Evolutionary conservation across 2,888 invertebrate genomes (phyloP).

Genomic region (Agrochola macilenta): DNA sequence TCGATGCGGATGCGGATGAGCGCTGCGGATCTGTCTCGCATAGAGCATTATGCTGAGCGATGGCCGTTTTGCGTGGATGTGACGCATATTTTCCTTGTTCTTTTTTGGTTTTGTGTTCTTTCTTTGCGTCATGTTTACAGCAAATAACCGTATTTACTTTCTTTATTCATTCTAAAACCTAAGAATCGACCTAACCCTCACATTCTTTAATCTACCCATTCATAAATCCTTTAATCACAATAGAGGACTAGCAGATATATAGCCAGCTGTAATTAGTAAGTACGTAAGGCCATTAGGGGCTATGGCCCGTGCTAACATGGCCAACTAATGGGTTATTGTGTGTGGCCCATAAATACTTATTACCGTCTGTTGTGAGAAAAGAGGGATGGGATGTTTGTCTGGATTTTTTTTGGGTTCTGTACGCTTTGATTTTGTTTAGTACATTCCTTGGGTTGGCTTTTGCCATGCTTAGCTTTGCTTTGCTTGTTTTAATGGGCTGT

Average conservation of each 20-base stretch:
- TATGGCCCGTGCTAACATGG: slow-evolving; percentile 72
- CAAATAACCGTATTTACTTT: no score
- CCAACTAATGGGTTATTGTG: slow-evolving; percentile 81
- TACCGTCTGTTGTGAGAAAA: slow-evolving; percentile 69
- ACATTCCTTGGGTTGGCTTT: not conserved
- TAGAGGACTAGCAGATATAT: slow-evolving; percentile 48
- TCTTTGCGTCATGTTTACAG: no score
- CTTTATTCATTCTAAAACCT: not conserved
- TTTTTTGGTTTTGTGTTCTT: no score
- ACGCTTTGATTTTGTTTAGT: not conserved
- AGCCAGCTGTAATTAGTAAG: slow-evolving; percentile 65
- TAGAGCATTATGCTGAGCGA: no score
- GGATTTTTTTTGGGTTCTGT: slow-evolving; percentile 52
- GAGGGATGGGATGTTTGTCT: slow-evolving; percentile 30
- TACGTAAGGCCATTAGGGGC: slow-evolving; percentile 68
- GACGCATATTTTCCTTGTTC: no score
- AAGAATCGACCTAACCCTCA: not conserved
- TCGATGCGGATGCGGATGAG: no score
- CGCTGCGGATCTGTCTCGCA: no score
- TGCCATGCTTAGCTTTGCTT: not conserved
- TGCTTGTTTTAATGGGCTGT: not conserved
- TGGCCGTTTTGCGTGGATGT: no score
- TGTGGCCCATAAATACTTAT: slow-evolving; percentile 81
- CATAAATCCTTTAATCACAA: slow-evolving; percentile 61
- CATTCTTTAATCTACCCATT: slow-evolving; percentile 30